These are phyloP conservation scores for Oryzias melastigma DNA, from an alignment of 2,113 vertebrate species.

Conservation along the genomic window DNA sequence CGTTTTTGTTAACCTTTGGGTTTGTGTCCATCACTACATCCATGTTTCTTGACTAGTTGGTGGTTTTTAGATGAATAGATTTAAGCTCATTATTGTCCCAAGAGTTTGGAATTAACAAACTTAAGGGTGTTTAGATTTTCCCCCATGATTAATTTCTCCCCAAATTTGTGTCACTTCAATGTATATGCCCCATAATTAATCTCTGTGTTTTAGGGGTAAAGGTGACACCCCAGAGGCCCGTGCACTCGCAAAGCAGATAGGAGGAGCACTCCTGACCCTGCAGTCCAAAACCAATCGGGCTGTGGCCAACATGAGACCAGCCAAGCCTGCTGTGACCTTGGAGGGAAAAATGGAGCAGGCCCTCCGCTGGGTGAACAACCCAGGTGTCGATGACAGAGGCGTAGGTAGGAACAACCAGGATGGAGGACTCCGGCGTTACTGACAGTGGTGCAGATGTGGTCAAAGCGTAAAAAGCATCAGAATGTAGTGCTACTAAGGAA, in stretches of 20 bases:
- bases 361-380: slow-evolving; percentile 94
- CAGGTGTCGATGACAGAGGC: slow-evolving; percentile 91
- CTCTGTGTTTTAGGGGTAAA: slow-evolving; percentile 83
- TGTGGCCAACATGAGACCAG: slow-evolving; percentile 92
- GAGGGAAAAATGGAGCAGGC: slow-evolving; percentile 99
- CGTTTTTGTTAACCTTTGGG: too few species aligned
- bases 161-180: background rate
- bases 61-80: too few species aligned
- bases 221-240: slow-evolving; percentile 94
- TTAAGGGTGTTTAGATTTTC: background rate
- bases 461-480: background rate
- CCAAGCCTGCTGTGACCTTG: slow-evolving; percentile 92
- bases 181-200: background rate
- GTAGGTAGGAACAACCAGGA: slow-evolving; percentile 81
- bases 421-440: slow-evolving; percentile 3
- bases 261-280: slow-evolving; percentile 88
- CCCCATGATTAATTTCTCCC: background rate
- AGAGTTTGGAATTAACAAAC: background rate
- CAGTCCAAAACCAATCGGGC: slow-evolving; percentile 95
- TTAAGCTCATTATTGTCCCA: too few species aligned
- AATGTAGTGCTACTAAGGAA: background rate
- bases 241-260: slow-evolving; percentile 92
- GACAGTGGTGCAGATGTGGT: slow-evolving; percentile 8
- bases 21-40: too few species aligned
- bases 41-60: too few species aligned